Percentiles rank a stretch among this genome's conserved stretches.
phyloP scores from a whole-genome alignment of 1,140 invertebrate species.

The Solenopsis fugax region DNA sequence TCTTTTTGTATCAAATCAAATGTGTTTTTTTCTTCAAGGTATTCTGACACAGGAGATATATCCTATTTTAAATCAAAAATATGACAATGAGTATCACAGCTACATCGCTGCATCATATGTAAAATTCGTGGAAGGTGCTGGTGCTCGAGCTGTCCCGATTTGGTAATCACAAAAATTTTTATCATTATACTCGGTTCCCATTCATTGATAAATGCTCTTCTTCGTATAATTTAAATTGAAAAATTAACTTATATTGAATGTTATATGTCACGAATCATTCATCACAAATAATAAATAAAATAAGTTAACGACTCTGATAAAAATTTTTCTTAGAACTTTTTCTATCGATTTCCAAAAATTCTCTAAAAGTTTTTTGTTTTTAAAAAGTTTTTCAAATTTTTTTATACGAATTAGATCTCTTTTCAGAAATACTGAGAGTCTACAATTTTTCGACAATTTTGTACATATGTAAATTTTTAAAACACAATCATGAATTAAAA shows the following conservation, averaged over 20 bases:
- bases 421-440: too few species aligned
- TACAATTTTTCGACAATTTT: too few species aligned
- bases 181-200: not conserved
- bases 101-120: slow-evolving; percentile 96
- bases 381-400: too few species aligned
- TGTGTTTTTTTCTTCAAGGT: slow-evolving; percentile 82
- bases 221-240: not conserved
- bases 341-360: too few species aligned
- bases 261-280: too few species aligned
- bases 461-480: too few species aligned
- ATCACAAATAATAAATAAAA: too few species aligned
- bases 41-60: slow-evolving; percentile 90
- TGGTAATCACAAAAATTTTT: slow-evolving; percentile 87
- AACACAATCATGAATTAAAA: not conserved
- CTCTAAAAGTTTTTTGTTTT: too few species aligned
- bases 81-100: slow-evolving; percentile 86
- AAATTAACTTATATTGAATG: not conserved
- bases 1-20: too few species aligned
- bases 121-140: slow-evolving; percentile 93
- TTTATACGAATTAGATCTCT: too few species aligned
- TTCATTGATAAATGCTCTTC: not conserved
- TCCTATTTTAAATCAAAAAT: slow-evolving; percentile 85
- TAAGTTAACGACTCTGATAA: too few species aligned
- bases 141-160: slow-evolving; percentile 94
- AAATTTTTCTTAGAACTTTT: too few species aligned